Base-by-base conservation (phyloP, 2,113 vertebrate species). In the Rhadina sibilatrix region DNA sequence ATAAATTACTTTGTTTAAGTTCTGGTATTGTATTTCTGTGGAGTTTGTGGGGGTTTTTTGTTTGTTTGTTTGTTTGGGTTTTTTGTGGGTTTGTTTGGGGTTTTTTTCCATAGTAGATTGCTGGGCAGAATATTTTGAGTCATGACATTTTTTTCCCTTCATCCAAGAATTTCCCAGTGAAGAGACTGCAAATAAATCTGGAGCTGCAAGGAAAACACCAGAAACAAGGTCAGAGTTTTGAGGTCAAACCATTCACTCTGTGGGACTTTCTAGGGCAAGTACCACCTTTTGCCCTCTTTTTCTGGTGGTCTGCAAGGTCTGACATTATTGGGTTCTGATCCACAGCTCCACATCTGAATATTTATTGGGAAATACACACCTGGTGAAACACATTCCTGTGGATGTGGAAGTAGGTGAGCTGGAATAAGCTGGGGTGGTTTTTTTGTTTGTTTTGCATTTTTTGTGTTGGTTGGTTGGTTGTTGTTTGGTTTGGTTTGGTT, bases 1-100 rank as follows among this genome's bases (percentile, higher is more conserved):
- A 92, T 83, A 95, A 95, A 97, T 97, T 53, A 94, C 94, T 96
- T 96, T 94, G 52, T 94, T 97, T 95, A 94, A 96, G 52, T 91
- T 96, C 66, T 94, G 35, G 65, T 88, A 91, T 75, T 94, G 79
- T 83, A 76, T 95, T 97, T 97, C 79, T 97, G 11, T 33, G 56
- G 25, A n/a, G 44, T 61, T 40, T 40, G 40, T 40, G 40, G 35
- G 23, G 10, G 1, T 10, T 35, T 68, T 49, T 69, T 69, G n/a
- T n/a, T n/a, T n/a, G n/a, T 37, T 89, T 56, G 11, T 85, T 31
- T 38, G 44, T 50, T 53, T 50, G 23, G 12, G 28, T 5, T n/a
- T 56, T 56, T n/a, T 21, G 40, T 12, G 40, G 12, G 40, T 33
- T 33, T 12, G 0, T 33, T 33, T 31, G 10, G 82, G 23, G 37